Base-by-base conservation (phyloP, 2,888 invertebrate species). In the Drosophila conformis region DNA sequence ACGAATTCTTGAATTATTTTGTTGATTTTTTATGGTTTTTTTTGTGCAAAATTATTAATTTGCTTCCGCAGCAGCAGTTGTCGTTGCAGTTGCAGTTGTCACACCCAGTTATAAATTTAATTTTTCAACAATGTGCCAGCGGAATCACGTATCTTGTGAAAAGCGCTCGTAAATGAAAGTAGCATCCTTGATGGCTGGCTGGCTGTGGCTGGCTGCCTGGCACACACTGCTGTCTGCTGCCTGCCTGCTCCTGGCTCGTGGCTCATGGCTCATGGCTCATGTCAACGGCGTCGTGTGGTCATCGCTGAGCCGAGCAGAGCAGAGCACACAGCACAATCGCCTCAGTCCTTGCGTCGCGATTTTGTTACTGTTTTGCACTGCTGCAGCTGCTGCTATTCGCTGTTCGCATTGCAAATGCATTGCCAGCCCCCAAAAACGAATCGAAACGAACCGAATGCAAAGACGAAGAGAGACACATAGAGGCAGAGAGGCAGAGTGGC, bases 51-150 rank as follows among this genome's bases (percentile, higher is more conserved):
- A 46, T 57, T 49, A 52, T 59, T 42, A 21, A 21, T 31, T 31
- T 57, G 21, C 57, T 40, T 15, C 5, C 27, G 15, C 21, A n/a
- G 57, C 15, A 51, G 62, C 31, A 66, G 67, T 35, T 63, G 65
- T 29, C 46, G 60, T 35, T 59, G 48, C 67, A 63, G 63, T 40
- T 70, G 72, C 76, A 77, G 73, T 83, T 85, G 87, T 89, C 90
- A 91, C 91, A 84, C 90, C 86, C 90, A 89, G 83, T 83, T 87
- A 66, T 70, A 82, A 82, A 82, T 85, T 90, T 73, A 85, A 89
- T 84, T 82, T 85, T 87, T 88, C 76, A 82, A 74, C 76, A 83
- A 74, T 60, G 76, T 73, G 88, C 78, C 82, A 86, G 76, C 83
- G 72, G 69, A 76, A 78, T 81, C 82, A 78, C 82, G 80, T 78